Evolutionary conservation across 2,797 vertebrate genomes (phyloP), one percentile per base, ranked within the genome.

Genomic region (Enteromius mattozi): DNA sequence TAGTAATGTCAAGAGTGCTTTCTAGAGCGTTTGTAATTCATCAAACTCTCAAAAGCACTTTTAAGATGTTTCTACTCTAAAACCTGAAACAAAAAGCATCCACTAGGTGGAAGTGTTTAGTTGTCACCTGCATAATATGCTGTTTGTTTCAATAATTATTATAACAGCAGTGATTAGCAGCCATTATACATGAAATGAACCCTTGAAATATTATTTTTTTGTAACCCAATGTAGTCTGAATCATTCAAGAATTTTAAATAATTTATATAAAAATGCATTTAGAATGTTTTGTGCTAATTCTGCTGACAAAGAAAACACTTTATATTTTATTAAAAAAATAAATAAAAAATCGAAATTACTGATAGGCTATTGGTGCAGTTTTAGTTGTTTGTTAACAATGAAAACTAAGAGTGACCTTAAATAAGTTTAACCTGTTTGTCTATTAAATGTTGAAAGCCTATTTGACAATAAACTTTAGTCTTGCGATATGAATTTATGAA

Each of bases 51-150:
- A 61, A 24, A 27, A 27, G 56, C 12, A 35, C 61, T 33, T 63
- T 30, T 63, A 17, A 33, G 6, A 37, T 30, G 24, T n/a, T 30
- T 30, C 45, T n/a, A 37, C 45, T 45, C 37, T 6, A 65, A 78
- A 78, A 21, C n/a, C 45, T 16, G n/a, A 61, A 40, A 40, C 66
- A 27, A 80, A 42, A 69, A 51, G 33, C 7, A 71, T 68, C 77
- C 83, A 85, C 85, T 71, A 86, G 87, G 75, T 85, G 81, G 81
- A 54, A 80, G 80, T 81, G 19, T 72, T 81, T n/a, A 59, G 80
- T 81, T 61, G 37, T 35, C 68, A 72, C 17, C 37, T 17, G n/a
- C 19, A 56, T 45, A 24, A 35, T 35, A 10, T 9, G 12, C 17
- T 33, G 24, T 33, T 59, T 33, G 8, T 35, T 19, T 42, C 3